Evolutionary conservation across 1,140 invertebrate genomes (phyloP), one percentile per base, ranked within the genome.

Genomic region (Lasaia peninsularis): DNA sequence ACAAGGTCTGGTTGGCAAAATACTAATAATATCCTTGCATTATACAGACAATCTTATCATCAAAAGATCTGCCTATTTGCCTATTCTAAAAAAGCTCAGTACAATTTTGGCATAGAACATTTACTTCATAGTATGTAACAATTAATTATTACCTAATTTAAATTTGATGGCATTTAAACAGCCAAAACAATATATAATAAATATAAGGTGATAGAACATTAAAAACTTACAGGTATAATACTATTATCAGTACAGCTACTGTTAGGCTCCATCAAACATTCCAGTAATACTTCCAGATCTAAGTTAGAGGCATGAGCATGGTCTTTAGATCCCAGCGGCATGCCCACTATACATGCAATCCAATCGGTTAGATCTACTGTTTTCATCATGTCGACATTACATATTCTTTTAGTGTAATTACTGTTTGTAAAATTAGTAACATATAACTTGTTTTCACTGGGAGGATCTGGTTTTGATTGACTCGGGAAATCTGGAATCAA

Each of bases 181-280:
- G 33, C 12, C 2, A 12, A 12, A 12, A 8, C 12, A 16, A 37
- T 12, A 16, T 8, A 16, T 16, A 9, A 14, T 8, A 16, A 40
- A 18, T 16, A 16, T 4, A 8, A 0, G 2, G 11, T 20, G 16
- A 1, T 18, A 2, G 11, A 18, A 10, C 11, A 1, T 4, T 0
- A 20, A 11, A n/a, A 21, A 52, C 77, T 82, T 71, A 88, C 85
- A 57, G 62, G 66, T 20, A 73, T 67, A 44, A 88, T 75, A 62
- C 82, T 69, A 55, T 80, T 71, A 51, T 73, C 58, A 52, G 75
- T 75, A 48, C 69, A 76, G 16, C 51, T 69, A 60, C 77, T 77
- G 69, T 84, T 75, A 31, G 79, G 81, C 35, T 88, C 84, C 81
- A 88, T 80, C 60, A 86, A 82, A 80, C 86, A 88, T 52, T 88